phyloP scores from a whole-genome alignment of 2,888 invertebrate genomes.

The Nymphalis c-album region DNA sequence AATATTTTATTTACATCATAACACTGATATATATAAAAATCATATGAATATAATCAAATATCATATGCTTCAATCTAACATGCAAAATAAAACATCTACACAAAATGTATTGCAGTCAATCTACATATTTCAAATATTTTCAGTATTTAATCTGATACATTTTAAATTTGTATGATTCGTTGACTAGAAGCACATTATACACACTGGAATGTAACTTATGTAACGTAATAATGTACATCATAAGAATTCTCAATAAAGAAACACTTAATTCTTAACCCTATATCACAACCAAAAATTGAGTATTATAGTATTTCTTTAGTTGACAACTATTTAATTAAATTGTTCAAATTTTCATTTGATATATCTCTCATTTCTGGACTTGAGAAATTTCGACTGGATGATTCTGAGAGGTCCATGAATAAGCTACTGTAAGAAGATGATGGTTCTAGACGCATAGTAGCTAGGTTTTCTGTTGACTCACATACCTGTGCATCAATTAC shows the following conservation, averaged over 20 bases:
- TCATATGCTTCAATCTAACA: slow-evolving; percentile 63
- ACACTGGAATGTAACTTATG: slow-evolving; percentile 27
- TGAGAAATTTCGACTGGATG: slow-evolving; percentile 66
- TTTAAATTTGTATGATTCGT: slow-evolving; percentile 15
- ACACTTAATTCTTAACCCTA: slow-evolving; percentile 50
- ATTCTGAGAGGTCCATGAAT: slow-evolving; percentile 68
- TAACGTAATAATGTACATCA: not conserved
- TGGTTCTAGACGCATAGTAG: slow-evolving; percentile 64
- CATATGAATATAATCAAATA: slow-evolving; percentile 50
- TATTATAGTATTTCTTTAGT: slow-evolving; percentile 37
- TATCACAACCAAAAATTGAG: slow-evolving; percentile 74
- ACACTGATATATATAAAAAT: slow-evolving; percentile 56
- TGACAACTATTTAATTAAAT: slow-evolving; percentile 48
- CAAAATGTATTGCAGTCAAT: slow-evolving; percentile 78
- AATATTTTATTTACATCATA: slow-evolving; percentile 70
- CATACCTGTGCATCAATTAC: slow-evolving; percentile 97
- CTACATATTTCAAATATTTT: slow-evolving; percentile 30
- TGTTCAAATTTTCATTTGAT: slow-evolving; percentile 60
- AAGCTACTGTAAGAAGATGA: slow-evolving; percentile 74
- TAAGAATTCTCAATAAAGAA: slow-evolving; percentile 31
- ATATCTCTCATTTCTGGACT: slow-evolving; percentile 64
- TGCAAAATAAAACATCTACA: slow-evolving; percentile 52
- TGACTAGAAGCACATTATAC: slow-evolving; percentile 41
- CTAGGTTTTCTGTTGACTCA: slow-evolving; percentile 78
- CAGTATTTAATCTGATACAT: not conserved